Percentiles rank a stretch among this genome's conserved stretches.
These are phyloP conservation scores for Dendropsophus ebraccatus DNA, from an alignment of 2,113 vertebrate species.

Conservation along the genomic window DNA sequence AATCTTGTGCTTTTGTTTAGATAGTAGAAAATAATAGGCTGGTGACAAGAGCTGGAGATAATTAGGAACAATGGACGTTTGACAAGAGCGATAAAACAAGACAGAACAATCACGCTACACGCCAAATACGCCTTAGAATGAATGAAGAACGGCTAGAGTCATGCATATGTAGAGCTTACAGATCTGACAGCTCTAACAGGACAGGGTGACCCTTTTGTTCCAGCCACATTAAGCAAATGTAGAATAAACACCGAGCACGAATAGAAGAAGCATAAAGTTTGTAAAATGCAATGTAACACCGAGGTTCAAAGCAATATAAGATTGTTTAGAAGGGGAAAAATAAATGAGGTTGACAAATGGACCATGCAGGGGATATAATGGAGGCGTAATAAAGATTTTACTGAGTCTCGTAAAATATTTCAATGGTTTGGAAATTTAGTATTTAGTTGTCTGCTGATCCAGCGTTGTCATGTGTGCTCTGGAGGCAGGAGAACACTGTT, in stretches of 20 bases:
- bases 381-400: neutral
- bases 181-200: constrained; percentile 27
- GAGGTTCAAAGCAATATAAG: neutral
- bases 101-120: constrained; percentile 14
- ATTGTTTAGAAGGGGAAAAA: neutral
- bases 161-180: neutral
- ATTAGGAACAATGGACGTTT: constrained; percentile 44
- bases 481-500: too few relatives aligned
- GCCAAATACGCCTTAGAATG: constrained; percentile 5
- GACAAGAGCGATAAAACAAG: constrained; percentile 17
- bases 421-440: neutral
- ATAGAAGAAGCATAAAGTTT: neutral
- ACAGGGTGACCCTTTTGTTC: constrained; percentile 15
- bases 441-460: too few relatives aligned
- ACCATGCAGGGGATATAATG: neutral
- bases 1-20: neutral
- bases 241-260: neutral
- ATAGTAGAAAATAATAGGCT: constrained; percentile 36
- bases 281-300: neutral
- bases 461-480: neutral
- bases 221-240: constrained; percentile 12
- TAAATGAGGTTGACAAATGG: neutral
- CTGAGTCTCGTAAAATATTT: neutral
- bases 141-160: neutral
- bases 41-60: constrained; percentile 28